Percentiles rank a stretch among this genome's conserved stretches.
phyloP scores from a whole-genome alignment of 2,113 vertebrate genomes.

The Scomber colias region DNA sequence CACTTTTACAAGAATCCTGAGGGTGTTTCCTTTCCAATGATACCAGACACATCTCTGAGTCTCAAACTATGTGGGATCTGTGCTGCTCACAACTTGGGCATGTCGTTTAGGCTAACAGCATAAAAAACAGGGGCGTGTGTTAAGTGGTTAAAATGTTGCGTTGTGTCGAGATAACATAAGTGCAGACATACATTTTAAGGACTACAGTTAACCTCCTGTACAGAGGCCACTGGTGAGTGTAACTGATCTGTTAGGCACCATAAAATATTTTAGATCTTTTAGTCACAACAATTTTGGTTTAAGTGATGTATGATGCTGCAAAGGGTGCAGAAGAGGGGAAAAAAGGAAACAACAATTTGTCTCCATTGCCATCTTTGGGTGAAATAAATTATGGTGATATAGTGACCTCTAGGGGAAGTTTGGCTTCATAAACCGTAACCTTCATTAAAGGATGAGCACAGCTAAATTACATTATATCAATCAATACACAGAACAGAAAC shows the following conservation, averaged over 20 bases:
- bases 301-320: not conserved
- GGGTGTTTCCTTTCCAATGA: too few species aligned
- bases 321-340: not conserved
- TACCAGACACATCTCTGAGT: too few species aligned
- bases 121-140: too few species aligned
- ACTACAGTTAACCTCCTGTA: not conserved
- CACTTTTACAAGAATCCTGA: too few species aligned
- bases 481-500: not conserved
- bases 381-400: not conserved
- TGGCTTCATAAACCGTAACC: not conserved
- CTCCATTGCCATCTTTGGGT: not conserved
- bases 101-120: too few species aligned
- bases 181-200: not conserved
- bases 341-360: not conserved
- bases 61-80: too few species aligned
- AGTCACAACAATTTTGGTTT: not conserved
- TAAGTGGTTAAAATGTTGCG: not conserved
- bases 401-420: constrained; percentile 47
- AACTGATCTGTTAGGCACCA: not conserved
- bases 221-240: not conserved
- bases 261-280: not conserved
- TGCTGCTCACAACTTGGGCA: too few species aligned
- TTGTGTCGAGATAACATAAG: not conserved
- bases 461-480: not conserved
- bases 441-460: not conserved